phyloP scores from a whole-genome alignment of 2,113 vertebrate genomes.

The Aphelocoma coerulescens region DNA sequence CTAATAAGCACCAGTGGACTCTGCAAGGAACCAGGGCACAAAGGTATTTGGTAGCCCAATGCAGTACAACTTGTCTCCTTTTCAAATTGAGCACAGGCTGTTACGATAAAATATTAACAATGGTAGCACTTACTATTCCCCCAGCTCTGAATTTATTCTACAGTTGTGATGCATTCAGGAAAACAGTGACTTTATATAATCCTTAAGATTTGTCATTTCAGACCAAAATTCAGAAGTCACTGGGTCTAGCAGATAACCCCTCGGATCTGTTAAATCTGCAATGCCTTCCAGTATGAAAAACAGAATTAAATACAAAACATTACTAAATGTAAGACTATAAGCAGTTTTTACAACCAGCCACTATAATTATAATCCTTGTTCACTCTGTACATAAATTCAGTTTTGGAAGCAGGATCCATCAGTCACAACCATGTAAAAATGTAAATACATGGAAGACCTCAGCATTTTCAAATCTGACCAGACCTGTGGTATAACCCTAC shows the following conservation, averaged over 20 bases:
- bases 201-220: background rate
- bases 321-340: background rate
- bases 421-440: background rate
- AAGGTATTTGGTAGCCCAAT: background rate
- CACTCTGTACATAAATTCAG: background rate
- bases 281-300: background rate
- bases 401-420: background rate
- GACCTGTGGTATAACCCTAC: background rate
- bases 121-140: background rate
- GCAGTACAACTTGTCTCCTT: background rate
- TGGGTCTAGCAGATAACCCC: background rate
- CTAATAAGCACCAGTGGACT: background rate
- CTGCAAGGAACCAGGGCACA: background rate
- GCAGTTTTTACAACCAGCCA: background rate
- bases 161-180: background rate
- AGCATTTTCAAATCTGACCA: background rate
- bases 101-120: background rate
- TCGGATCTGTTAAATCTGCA: background rate
- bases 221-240: background rate
- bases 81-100: background rate
- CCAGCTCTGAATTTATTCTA: background rate
- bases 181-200: background rate
- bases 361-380: background rate
- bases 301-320: background rate
- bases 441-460: background rate